These are phyloP conservation scores for Drosophila lini DNA, from an alignment of 1,140 invertebrate genomes.

Conservation along the genomic window DNA sequence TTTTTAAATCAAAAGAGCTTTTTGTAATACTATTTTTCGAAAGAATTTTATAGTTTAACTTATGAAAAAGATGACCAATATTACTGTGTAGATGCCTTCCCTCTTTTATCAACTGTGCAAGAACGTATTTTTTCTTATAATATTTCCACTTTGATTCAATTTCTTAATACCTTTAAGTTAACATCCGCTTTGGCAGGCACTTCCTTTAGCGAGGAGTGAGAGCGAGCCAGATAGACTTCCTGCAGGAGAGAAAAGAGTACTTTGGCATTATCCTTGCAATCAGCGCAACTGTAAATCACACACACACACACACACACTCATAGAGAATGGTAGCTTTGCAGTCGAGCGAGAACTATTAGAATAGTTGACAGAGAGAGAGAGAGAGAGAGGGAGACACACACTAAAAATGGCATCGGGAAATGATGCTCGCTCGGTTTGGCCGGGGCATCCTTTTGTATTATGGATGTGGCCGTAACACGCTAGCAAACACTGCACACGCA, in stretches of 20 bases:
- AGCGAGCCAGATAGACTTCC: slow-evolving; percentile 37
- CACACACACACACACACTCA: slow-evolving; percentile 47
- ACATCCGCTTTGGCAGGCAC: slow-evolving; percentile 75
- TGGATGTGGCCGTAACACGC: slow-evolving; percentile 78
- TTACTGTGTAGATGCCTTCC: slow-evolving; percentile 1
- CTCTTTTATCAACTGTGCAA: neutral
- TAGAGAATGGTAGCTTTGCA: neutral
- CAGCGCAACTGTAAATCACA: slow-evolving; percentile 79
- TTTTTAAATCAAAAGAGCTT: neutral
- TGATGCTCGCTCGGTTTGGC: slow-evolving; percentile 69
- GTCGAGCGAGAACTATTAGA: slow-evolving; percentile 53
- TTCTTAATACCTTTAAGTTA: slow-evolving; percentile 83
- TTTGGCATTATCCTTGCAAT: slow-evolving; percentile 77
- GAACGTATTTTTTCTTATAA: slow-evolving; percentile 52
- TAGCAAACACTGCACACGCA: slow-evolving; percentile 68
- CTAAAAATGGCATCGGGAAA: slow-evolving; percentile 75
- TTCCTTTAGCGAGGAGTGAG: slow-evolving; percentile 24
- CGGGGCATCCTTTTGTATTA: slow-evolving; percentile 77
- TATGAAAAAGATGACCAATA: no score
- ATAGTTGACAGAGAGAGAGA: slow-evolving; percentile 49
- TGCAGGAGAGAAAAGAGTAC: slow-evolving; percentile 22
- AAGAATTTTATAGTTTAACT: no score
- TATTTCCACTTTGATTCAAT: slow-evolving; percentile 81
- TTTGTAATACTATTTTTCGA: neutral
- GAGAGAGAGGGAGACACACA: slow-evolving; percentile 12